phyloP scores from a whole-genome alignment of 2,888 invertebrate genomes.

The Meghimatium bilineatum region DNA sequence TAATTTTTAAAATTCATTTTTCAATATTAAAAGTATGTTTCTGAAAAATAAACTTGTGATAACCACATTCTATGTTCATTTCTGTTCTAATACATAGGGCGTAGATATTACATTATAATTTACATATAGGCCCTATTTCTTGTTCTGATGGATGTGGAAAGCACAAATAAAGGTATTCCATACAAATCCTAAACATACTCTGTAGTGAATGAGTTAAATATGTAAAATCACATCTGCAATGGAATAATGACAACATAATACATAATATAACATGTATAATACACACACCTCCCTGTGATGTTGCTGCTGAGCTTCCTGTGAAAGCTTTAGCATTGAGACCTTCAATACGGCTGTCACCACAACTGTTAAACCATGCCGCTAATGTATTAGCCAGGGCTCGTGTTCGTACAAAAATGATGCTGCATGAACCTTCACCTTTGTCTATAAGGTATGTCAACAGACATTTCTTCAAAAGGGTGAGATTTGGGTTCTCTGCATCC shows the following conservation, averaged over 20 bases:
- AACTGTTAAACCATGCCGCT: slow-evolving; percentile 54
- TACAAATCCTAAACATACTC: too few relatives aligned
- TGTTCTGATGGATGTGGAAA: too few relatives aligned
- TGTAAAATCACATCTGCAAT: background rate
- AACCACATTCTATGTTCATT: too few relatives aligned
- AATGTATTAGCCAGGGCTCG: slow-evolving; percentile 60
- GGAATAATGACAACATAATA: background rate
- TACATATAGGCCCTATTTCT: too few relatives aligned
- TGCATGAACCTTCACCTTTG: slow-evolving; percentile 55
- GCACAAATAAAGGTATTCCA: too few relatives aligned
- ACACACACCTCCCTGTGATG: slow-evolving; percentile 52
- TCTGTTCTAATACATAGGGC: too few relatives aligned
- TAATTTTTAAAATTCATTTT: too few relatives aligned
- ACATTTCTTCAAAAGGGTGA: slow-evolving; percentile 52
- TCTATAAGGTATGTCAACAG: slow-evolving; percentile 51
- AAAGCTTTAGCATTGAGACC: slow-evolving; percentile 52
- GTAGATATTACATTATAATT: too few relatives aligned
- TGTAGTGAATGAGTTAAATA: background rate
- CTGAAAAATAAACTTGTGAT: too few relatives aligned
- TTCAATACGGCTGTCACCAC: slow-evolving; percentile 11
- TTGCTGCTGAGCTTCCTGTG: slow-evolving; percentile 53
- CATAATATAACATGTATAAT: background rate
- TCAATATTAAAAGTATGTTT: too few relatives aligned
- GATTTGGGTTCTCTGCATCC: slow-evolving; percentile 57
- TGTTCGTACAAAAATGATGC: slow-evolving; percentile 64